phyloP scores from a whole-genome alignment of 2,797 vertebrate genomes.

The Bryconaethiops microstoma region DNA sequence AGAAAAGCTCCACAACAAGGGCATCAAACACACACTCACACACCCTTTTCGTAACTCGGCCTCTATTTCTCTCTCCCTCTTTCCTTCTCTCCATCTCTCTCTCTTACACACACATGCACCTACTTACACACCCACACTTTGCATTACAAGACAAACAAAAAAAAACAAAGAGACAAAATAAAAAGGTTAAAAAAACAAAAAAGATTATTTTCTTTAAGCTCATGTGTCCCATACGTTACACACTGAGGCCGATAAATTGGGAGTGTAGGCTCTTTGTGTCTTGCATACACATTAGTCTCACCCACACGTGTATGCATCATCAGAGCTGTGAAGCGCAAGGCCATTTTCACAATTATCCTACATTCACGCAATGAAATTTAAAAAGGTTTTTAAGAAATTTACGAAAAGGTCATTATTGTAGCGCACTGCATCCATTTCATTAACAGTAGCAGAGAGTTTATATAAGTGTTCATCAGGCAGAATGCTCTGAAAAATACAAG shows the following conservation, averaged over 20 bases:
- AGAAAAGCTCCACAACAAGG: constrained; percentile 44
- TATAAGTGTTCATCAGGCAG: background rate
- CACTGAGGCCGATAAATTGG: constrained; percentile 38
- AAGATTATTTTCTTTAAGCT: background rate
- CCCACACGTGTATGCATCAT: constrained; percentile 25
- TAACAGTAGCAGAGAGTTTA: background rate
- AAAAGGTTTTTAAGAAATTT: no score
- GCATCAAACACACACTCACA: constrained; percentile 37
- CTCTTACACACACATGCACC: no score
- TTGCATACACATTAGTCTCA: background rate
- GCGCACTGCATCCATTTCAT: constrained; percentile 18
- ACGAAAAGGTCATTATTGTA: constrained; percentile 10
- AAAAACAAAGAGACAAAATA: no score
- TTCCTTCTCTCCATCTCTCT: background rate
- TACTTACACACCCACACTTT: no score
- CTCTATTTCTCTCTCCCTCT: background rate
- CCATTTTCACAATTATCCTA: constrained; percentile 30
- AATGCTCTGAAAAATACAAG: background rate
- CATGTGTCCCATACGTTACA: constrained; percentile 44
- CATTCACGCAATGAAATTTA: constrained; percentile 12
- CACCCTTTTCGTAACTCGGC: background rate
- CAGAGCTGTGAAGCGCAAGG: background rate
- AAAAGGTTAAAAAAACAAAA: no score
- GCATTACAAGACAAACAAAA: no score
- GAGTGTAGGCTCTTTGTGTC: constrained; percentile 10